Evolutionary conservation across 2,888 invertebrate genomes (phyloP), one percentile per base, ranked within the genome.

Genomic region (Ommatoiulus sabulosus): DNA sequence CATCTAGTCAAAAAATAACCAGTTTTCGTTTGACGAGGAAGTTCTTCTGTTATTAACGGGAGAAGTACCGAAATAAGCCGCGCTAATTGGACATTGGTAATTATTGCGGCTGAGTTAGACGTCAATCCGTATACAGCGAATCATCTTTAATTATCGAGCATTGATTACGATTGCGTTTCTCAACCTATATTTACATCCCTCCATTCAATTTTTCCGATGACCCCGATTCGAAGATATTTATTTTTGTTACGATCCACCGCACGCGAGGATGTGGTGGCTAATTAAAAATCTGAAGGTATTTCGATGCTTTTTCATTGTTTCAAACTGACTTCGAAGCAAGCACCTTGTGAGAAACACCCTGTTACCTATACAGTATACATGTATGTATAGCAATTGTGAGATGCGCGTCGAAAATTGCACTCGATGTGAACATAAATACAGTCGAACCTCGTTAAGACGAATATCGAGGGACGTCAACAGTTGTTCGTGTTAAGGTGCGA

Each of bases 91-190:
- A 35, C 80, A 80, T 10, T 80, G 24, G 7, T 8, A 72, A 20
- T 72, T 72, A 72, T 72, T 63, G 63, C 17, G 52, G 52, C 20
- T 24, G 20, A 24, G 20, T 17, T 10, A 20, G 7, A 80, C 35
- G 35, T 80, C 72, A 72, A 72, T 72, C 72, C 35, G 35, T 52
- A 12, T 24, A 12, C 35, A 24, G 12, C 24, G 80, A 35, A 80
- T 80, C 80, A 35, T 35, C 80, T 80, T 35, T 80, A 80, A 80
- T 80, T 80, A 80, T 35, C 80, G 80, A 80, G 35, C 80, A 80
- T 80, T 80, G 80, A 80, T 80, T 35, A 80, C 12, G 80, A 80
- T 80, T 35, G 80, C 80, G 15, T 80, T 80, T 80, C 80, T 80
- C 80, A 80, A 80, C 80, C 80, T 80, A 35, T 80, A 80, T 80